phyloP scores from a whole-genome alignment of 2,888 invertebrate genomes.

The Volucella zonaria region DNA sequence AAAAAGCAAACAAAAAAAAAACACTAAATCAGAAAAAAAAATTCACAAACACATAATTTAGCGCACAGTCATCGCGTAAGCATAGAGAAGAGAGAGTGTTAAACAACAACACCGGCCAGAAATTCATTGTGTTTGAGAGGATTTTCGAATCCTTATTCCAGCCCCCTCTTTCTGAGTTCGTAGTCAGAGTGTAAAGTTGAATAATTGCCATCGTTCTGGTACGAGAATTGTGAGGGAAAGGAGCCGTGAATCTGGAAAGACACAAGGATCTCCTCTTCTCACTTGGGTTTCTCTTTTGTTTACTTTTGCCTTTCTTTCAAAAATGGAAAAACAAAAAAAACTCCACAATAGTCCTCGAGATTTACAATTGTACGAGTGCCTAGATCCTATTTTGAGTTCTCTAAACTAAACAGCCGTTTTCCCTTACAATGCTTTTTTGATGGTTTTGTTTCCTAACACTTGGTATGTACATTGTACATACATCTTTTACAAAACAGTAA shows the following conservation, averaged over 20 bases:
- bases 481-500: slow-evolving; percentile 35
- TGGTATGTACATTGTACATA: neutral
- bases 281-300: neutral
- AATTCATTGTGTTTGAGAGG: slow-evolving; percentile 33
- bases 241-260: slow-evolving; percentile 37
- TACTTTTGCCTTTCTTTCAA: neutral
- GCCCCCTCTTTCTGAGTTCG: neutral
- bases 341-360: slow-evolving; percentile 40
- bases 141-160: slow-evolving; percentile 19
- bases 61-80: slow-evolving; percentile 43
- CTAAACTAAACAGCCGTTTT: neutral
- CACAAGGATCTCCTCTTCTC: slow-evolving; percentile 41
- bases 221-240: slow-evolving; percentile 6
- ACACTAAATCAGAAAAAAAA: slow-evolving; percentile 9
- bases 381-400: slow-evolving; percentile 28
- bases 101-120: slow-evolving; percentile 28
- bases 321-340: neutral
- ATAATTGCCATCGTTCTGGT: slow-evolving; percentile 50
- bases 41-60: slow-evolving; percentile 46
- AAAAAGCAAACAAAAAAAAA: slow-evolving; percentile 1
- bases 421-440: neutral
- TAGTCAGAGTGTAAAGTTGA: neutral
- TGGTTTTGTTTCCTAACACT: slow-evolving; percentile 49
- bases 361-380: slow-evolving; percentile 40
- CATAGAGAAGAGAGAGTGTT: slow-evolving; percentile 17